Evolutionary conservation across 2,888 invertebrate species (phyloP), one percentile per base, ranked within the genome.

Genomic region (Protophormia terraenovae): DNA sequence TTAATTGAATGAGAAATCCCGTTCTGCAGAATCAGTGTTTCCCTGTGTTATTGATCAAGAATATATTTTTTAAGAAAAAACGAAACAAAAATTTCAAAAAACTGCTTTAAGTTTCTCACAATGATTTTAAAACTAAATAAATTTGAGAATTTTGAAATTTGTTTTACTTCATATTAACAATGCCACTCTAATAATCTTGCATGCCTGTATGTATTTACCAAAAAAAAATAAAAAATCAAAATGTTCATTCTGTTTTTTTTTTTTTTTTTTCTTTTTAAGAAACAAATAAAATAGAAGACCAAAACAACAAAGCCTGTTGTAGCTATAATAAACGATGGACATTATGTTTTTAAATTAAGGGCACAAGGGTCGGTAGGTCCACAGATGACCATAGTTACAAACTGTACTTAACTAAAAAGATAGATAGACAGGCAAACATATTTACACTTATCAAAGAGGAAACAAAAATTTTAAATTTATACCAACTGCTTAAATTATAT

Each of bases 261-360:
- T n/a, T 2, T 14, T 45, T n/a, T n/a, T 16, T 45, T n/a, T 50
- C 27, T n/a, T 14, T 14, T 22, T 8, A n/a, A 50, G 19, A 60
- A 55, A 72, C 32, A 71, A 67, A 85, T 79, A 83, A 84, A n/a
- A 73, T 66, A 27, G n/a, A 55, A 5, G 29, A 47, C 8, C 50
- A 8, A n/a, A n/a, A n/a, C 38, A 5, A 38, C 19, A 64, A 58
- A 64, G 53, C 22, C 45, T 58, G 19, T 24, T 78, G 47, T 60
- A 19, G 24, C 16, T n/a, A 12, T 35, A 78, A 78, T 67, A 75
- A 75, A 77, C 35, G 55, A 47, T 35, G 47, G 29, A 66, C 66
- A 72, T 77, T 60, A 55, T 66, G 22, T 71, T 83, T 53, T 47
- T 29, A 72, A 78, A 83, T 66, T 71, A 71, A 71, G 47, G 32